These are phyloP conservation scores for Halichoeres trimaculatus DNA, from an alignment of 2,113 vertebrate genomes.

Conservation along the genomic window DNA sequence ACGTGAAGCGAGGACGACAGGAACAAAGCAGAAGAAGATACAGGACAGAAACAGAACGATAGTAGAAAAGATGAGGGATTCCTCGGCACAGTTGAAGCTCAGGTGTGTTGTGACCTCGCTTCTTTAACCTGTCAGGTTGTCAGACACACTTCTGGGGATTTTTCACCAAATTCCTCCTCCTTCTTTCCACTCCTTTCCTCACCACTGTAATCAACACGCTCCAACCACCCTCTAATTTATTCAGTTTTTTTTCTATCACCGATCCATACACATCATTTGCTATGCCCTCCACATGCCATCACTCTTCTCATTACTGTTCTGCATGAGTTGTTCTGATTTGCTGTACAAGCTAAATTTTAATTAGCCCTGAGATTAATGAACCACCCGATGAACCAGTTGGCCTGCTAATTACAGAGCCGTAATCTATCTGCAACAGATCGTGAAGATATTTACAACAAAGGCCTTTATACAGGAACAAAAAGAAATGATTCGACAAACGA, in stretches of 20 bases:
- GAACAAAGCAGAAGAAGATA: slow-evolving; percentile 1
- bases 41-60: slow-evolving; percentile 3
- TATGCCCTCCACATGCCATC: slow-evolving; percentile 12
- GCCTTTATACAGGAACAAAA: not conserved
- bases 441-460: not conserved
- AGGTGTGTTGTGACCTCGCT: slow-evolving; percentile 48
- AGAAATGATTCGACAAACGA: not conserved
- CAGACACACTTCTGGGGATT: slow-evolving; percentile 26
- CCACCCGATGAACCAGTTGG: slow-evolving; percentile 28
- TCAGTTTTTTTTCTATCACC: slow-evolving; percentile 13
- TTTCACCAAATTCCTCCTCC: slow-evolving; percentile 17
- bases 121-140: slow-evolving; percentile 51
- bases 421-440: slow-evolving; percentile 13
- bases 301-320: slow-evolving; percentile 48
- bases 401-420: slow-evolving; percentile 6
- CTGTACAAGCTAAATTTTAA: slow-evolving; percentile 60
- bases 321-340: slow-evolving; percentile 62
- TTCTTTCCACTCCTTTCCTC: not conserved
- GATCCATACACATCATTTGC: slow-evolving; percentile 5
- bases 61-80: slow-evolving; percentile 8
- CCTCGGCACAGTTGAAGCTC: slow-evolving; percentile 29
- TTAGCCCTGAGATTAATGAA: slow-evolving; percentile 52
- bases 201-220: no score
- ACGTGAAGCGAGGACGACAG: slow-evolving; percentile 11
- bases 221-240: slow-evolving; percentile 18